Conservation (phyloP, 2,888 invertebrate genomes). For the Germaria angustata region DNA sequence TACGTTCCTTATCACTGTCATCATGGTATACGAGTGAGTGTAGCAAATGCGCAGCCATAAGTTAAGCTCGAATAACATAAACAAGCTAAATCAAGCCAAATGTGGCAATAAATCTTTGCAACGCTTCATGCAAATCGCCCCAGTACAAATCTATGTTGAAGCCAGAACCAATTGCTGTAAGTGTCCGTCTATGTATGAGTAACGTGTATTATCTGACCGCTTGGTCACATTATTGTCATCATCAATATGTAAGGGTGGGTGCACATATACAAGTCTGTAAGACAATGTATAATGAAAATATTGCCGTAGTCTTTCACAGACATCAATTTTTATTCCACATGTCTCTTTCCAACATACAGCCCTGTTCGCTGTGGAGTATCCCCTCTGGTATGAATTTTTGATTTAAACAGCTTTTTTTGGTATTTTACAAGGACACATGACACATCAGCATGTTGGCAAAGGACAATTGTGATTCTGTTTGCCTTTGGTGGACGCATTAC, state of each 20-base stretch:
- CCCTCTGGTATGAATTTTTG: conserved; percentile 35
- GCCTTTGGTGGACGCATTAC: conserved; percentile 35
- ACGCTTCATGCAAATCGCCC: conserved; percentile 67
- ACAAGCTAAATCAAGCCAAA: conserved; percentile 79
- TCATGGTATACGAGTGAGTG: conserved; percentile 6
- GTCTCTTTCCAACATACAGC: not conserved
- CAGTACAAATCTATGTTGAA: conserved; percentile 63
- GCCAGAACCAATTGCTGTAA: conserved; percentile 23
- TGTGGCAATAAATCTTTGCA: conserved; percentile 76
- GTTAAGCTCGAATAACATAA: conserved; percentile 75
- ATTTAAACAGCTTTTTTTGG: conserved; percentile 49
- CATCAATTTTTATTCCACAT: not conserved
- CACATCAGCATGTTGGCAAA: conserved; percentile 29
- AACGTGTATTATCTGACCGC: conserved; percentile 3
- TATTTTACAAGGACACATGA: conserved; percentile 56
- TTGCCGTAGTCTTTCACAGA: not conserved
- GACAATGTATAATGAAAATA: conserved; percentile 20
- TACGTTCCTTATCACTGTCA: not conserved
- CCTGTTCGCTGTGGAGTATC: not conserved
- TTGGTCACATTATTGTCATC: conserved; percentile 51
- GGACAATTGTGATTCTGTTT: not conserved
- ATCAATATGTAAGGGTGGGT: conserved; percentile 23
- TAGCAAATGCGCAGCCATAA: conserved; percentile 73
- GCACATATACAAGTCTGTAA: not conserved
- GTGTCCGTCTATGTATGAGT: not conserved